Base-by-base conservation (phyloP, 2,797 vertebrate genomes). In the Ataeniobius toweri region DNA sequence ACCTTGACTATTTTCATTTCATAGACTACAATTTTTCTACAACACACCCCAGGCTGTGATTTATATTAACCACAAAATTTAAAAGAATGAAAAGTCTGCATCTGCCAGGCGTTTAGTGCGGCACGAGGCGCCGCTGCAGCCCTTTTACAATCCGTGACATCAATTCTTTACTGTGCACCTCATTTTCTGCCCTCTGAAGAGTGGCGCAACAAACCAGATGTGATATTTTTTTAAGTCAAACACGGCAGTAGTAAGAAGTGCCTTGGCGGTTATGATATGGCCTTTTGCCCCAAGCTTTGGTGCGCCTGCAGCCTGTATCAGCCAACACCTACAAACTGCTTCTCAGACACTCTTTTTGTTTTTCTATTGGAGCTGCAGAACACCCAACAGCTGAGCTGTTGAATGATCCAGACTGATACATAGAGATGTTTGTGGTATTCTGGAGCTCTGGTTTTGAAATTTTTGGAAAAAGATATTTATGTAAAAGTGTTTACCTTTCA, bases 171-270 rank as follows among this genome's bases (percentile, higher is more conserved):
- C 87, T 80, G 84, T 85, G 75, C 31, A 75, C 63, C 81, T 93
- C 80, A 69, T 92, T 92, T 84, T 91, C 88, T 90, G 88, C 88
- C 78, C 80, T 91, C 85, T 81, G 83, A 91, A 84, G 89, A 83
- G 81, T 39, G 83, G 83, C 65, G 80, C 92, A 89, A 86, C 84
- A 86, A 93, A 90, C 89, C 93, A 94, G 89, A 93, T 93, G 94
- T 86, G 13, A 88, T 74, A 86, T 63, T 63, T 88, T 74, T 88
- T 75, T 22, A 92, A 91, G 87, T 74, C 67, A 89, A 93, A 85
- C 84, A 84, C 58, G 74, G n/a, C 80, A 77, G 85, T 14, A 83
- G 83, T 90, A 72, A 74, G 88, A 89, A 88, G 90, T 86, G 89
- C 85, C 88, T 81, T 44, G 80, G 74, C 76, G 76, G 86, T 81